Percentiles rank a stretch among this genome's conserved stretches.
Conservation (phyloP, 1,140 invertebrate species). For the Eumaeus atala region DNA sequence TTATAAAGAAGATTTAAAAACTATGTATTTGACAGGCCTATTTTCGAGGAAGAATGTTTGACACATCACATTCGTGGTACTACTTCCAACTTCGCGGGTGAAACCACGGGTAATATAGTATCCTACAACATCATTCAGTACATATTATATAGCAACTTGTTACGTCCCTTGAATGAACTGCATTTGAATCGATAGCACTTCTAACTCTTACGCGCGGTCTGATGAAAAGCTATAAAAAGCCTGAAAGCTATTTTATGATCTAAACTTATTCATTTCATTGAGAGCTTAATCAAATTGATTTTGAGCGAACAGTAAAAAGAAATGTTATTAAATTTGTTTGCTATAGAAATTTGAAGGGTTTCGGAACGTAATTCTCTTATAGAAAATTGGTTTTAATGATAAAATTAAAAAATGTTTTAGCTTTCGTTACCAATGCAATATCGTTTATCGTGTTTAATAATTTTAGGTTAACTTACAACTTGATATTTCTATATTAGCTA, state of each 20-base stretch:
- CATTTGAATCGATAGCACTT: conserved; percentile 7
- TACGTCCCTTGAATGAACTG: conserved; percentile 3
- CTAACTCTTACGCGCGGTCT: neutral
- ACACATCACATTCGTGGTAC: too few species aligned
- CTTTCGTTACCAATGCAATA: too few species aligned
- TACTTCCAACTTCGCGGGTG: too few species aligned
- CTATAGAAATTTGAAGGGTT: neutral
- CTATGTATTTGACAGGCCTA: too few species aligned
- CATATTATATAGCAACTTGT: neutral
- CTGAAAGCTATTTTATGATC: conserved; percentile 8
- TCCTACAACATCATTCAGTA: too few species aligned
- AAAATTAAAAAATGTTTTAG: neutral
- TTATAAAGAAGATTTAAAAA: too few species aligned
- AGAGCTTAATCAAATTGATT: conserved; percentile 8
- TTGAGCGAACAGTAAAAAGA: neutral
- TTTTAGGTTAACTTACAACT: too few species aligned
- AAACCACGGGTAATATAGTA: too few species aligned
- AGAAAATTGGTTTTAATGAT: neutral
- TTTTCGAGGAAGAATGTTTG: too few species aligned
- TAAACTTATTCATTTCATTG: conserved; percentile 6
- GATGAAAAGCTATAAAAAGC: conserved; percentile 3
- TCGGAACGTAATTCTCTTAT: neutral
- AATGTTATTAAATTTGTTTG: conserved; percentile 8
- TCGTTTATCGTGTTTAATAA: conserved; percentile 13
- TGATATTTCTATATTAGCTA: too few species aligned